These are phyloP conservation scores for Danio albolineatus DNA, from an alignment of 2,797 vertebrate species.

Conservation along the genomic window DNA sequence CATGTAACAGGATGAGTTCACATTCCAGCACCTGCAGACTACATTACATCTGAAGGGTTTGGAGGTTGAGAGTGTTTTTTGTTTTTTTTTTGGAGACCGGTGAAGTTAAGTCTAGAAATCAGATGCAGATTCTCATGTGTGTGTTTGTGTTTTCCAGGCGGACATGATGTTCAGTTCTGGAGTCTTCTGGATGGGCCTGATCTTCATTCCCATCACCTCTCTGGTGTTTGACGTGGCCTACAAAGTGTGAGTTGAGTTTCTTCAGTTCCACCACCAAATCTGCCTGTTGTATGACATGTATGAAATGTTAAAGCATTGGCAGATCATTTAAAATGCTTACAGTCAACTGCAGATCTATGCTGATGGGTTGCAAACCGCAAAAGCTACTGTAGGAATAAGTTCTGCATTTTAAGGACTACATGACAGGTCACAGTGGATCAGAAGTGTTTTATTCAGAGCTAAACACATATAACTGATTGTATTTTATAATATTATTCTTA, in stretches of 20 bases:
- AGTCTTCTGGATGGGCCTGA: slow-evolving; percentile 94
- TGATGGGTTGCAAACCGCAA: background rate
- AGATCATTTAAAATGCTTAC: background rate
- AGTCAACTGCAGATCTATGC: background rate
- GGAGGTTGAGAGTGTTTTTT: slow-evolving; percentile 1
- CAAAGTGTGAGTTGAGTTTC: slow-evolving; percentile 91
- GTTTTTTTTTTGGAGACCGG: background rate
- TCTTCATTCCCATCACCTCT: slow-evolving; percentile 94
- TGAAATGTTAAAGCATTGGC: background rate
- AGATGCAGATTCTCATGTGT: slow-evolving; percentile 1
- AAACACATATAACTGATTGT: too few species aligned
- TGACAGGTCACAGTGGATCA: too few species aligned
- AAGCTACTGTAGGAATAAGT: background rate
- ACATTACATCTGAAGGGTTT: slow-evolving; percentile 5
- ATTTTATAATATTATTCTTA: too few species aligned
- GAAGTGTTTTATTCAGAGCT: too few species aligned
- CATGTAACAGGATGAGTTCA: background rate
- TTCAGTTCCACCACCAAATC: slow-evolving; percentile 53
- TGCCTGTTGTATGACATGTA: background rate
- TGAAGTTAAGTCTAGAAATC: background rate
- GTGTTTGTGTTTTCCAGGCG: slow-evolving; percentile 77
- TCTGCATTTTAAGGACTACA: too few species aligned
- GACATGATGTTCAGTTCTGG: slow-evolving; percentile 94
- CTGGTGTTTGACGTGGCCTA: slow-evolving; percentile 92
- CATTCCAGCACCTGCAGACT: background rate